A percentile compares a stretch with the other conserved stretches of the same genome.
Conservation (phyloP, 2,113 vertebrate species). For the Shinisaurus crocodilurus region DNA sequence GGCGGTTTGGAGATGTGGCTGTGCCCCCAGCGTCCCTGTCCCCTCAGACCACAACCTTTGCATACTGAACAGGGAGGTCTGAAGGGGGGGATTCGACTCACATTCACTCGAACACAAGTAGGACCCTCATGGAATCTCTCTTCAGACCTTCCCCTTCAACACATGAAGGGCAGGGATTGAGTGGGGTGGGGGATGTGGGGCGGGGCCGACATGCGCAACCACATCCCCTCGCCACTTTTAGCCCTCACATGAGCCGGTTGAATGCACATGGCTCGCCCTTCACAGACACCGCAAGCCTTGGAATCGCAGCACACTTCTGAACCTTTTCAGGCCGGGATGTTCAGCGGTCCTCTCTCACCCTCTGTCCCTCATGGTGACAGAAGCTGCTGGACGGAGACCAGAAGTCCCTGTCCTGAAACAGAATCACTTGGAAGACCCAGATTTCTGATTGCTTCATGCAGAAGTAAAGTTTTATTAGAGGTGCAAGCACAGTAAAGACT, state of each 20-base stretch:
- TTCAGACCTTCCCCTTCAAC: too few species aligned
- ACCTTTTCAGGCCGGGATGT: not conserved
- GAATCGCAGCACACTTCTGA: not conserved
- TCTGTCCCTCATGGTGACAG: not conserved
- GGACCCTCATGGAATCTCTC: too few species aligned
- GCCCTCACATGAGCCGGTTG: too few species aligned
- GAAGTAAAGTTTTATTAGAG: constrained; percentile 66
- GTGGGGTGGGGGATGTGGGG: not conserved
- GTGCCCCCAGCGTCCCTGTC: too few species aligned
- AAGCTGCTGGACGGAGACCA: not conserved
- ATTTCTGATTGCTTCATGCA: constrained; percentile 53
- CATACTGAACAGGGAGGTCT: too few species aligned
- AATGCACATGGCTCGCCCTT: not conserved
- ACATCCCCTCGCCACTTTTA: too few species aligned
- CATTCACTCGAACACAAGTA: too few species aligned
- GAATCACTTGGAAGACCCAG: not conserved
- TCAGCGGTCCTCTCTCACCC: not conserved
- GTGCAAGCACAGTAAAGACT: not conserved
- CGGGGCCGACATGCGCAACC: too few species aligned
- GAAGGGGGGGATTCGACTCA: too few species aligned
- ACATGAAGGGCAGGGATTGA: too few species aligned
- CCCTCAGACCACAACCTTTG: too few species aligned
- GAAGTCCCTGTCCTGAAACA: not conserved
- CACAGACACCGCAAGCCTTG: not conserved
- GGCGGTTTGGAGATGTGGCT: too few species aligned